Percentiles rank a stretch among this genome's conserved stretches.
These are phyloP conservation scores for Papilio helenus DNA, from an alignment of 1,140 invertebrate genomes.

Conservation along the genomic window DNA sequence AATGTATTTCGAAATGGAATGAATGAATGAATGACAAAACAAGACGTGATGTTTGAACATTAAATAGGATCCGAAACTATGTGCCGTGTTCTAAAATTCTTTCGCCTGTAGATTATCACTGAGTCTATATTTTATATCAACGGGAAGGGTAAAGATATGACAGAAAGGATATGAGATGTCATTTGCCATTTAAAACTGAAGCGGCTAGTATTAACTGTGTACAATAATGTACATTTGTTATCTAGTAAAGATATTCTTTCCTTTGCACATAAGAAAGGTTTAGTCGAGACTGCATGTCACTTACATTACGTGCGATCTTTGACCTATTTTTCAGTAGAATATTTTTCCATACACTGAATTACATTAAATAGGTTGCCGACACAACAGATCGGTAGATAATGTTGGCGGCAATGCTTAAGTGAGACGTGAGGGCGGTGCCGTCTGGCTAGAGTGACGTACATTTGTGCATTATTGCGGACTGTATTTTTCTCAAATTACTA, in stretches of 20 bases:
- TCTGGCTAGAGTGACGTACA: background rate
- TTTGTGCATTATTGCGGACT: background rate
- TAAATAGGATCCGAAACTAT: too few species aligned
- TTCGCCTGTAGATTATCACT: too few species aligned
- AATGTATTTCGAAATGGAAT: too few species aligned
- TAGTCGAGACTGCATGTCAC: background rate
- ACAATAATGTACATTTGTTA: background rate
- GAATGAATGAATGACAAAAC: too few species aligned
- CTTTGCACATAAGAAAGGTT: background rate
- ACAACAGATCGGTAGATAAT: constrained; percentile 38
- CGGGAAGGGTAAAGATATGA: too few species aligned
- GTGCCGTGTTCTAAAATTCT: too few species aligned
- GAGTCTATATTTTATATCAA: too few species aligned
- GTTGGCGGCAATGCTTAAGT: constrained; percentile 39
- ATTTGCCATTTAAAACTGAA: too few species aligned
- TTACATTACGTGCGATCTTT: background rate
- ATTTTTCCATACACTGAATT: constrained; percentile 38
- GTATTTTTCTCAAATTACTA: background rate
- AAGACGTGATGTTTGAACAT: too few species aligned
- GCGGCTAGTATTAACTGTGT: too few species aligned
- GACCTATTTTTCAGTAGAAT: constrained; percentile 31
- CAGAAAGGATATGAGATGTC: too few species aligned
- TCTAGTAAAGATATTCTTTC: background rate
- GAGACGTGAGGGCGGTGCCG: constrained; percentile 36
- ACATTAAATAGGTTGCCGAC: constrained; percentile 40